These are phyloP conservation scores for Eilema sororculum DNA, from an alignment of 2,888 invertebrate species.

Conservation along the genomic window DNA sequence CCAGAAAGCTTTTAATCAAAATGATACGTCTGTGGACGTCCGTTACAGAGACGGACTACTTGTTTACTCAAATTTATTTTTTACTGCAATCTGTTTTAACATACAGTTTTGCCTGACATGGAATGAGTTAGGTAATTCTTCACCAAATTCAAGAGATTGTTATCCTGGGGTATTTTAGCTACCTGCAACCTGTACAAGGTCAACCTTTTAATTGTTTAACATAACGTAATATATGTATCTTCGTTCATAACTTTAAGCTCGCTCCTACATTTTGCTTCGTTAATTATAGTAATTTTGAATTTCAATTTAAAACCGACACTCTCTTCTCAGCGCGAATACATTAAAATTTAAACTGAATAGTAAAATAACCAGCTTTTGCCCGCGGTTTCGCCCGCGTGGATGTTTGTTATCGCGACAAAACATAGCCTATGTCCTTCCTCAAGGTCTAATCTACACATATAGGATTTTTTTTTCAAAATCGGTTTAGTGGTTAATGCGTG, in stretches of 20 bases:
- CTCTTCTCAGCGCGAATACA: background rate
- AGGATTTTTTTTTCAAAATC: too few relatives aligned
- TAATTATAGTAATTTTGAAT: background rate
- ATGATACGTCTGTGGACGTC: background rate
- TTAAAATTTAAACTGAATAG: too few relatives aligned
- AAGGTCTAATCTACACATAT: too few relatives aligned
- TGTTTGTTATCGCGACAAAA: too few relatives aligned
- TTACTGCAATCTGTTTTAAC: background rate
- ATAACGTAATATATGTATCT: too few relatives aligned
- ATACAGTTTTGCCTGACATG: background rate
- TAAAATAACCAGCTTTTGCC: too few relatives aligned
- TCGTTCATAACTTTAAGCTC: background rate
- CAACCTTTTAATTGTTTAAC: too few relatives aligned
- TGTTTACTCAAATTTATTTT: background rate
- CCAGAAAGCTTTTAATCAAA: background rate
- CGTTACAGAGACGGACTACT: background rate
- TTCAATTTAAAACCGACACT: background rate
- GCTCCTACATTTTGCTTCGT: background rate
- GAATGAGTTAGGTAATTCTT: background rate
- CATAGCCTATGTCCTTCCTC: too few relatives aligned
- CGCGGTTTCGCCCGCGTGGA: too few relatives aligned
- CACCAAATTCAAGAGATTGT: background rate
- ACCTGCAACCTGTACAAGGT: too few relatives aligned
- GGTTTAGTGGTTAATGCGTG: too few relatives aligned
- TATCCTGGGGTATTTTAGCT: background rate